Evolutionary conservation across 2,888 invertebrate species (phyloP), one percentile per base, ranked within the genome.

Genomic region (Nebria brevicollis): DNA sequence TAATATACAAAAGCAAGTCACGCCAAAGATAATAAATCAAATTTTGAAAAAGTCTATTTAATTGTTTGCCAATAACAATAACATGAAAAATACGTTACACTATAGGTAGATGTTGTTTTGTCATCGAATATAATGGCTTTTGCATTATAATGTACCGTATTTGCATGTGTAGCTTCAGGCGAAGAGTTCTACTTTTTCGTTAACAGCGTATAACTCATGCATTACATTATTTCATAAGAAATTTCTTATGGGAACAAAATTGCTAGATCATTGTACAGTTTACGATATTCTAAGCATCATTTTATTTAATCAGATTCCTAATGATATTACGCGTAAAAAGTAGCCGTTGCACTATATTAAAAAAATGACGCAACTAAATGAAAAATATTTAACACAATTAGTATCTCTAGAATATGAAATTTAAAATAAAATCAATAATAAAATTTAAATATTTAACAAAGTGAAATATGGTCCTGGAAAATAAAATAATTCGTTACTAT

Each of bases 1-100:
- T 54, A 54, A 54, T 54, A 54, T 54, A 54, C 54, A 54, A 11
- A 70, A 26, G 70, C 70, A 70, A 15, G 70, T 70, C 70, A 70
- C 34, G 70, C 5, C 70, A 70, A 25, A 70, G 70, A 11, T 70
- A 15, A 70, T 70, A 70, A 70, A 70, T 70, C 70, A 70, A 34
- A 70, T 6, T 70, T 25, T 11, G 34, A 70, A 70, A 70, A 70
- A 25, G 20, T 25, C 8, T 15, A 34, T 70, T 70, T 70, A 70
- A 70, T 70, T 70, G 25, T 70, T 26, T 26, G 70, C 26, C 70
- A 70, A 70, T 70, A 20, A 34, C 70, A 70, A 70, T 25, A 26
- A 20, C 70, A 34, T 34, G 34, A 70, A 26, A 34, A 25, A 70
- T 70, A 70, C 70, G 70, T 25, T 70, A 20, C 26, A 26, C 70